phyloP scores from a whole-genome alignment of 1,140 invertebrate species.

The Cydia amplana region DNA sequence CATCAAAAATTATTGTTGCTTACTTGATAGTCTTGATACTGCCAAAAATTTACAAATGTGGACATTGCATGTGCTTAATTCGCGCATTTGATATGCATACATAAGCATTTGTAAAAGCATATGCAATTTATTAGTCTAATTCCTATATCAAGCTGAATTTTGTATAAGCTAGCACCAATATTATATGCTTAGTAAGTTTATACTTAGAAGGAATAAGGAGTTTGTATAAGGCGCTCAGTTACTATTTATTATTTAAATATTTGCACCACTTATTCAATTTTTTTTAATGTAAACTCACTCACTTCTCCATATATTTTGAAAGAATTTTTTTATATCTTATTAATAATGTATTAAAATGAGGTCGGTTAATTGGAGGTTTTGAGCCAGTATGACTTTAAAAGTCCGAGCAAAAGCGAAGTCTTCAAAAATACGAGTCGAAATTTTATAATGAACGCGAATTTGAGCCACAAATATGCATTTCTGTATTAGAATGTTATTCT shows the following conservation, averaged over 20 bases:
- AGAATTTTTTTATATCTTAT: too few relatives aligned
- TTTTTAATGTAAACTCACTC: not conserved
- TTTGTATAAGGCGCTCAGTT: not conserved
- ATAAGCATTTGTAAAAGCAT: constrained; percentile 18
- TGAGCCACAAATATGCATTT: not conserved
- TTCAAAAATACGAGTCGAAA: not conserved
- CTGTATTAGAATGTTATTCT: not conserved
- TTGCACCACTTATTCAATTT: not conserved
- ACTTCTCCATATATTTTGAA: too few relatives aligned
- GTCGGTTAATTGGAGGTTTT: not conserved
- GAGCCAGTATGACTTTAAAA: not conserved
- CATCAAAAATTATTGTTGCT: not conserved
- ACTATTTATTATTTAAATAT: not conserved
- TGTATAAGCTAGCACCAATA: constrained; percentile 21
- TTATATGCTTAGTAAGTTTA: constrained; percentile 23
- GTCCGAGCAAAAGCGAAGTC: not conserved
- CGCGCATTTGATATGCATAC: not conserved
- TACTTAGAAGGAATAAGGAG: constrained; percentile 28
- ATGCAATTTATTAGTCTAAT: constrained; percentile 24
- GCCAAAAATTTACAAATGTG: constrained; percentile 25
- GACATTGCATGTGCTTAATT: constrained; percentile 24
- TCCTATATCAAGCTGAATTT: constrained; percentile 17
- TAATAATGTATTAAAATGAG: too few relatives aligned
- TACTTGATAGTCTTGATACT: not conserved
- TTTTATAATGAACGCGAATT: not conserved